Evolutionary conservation across 2,888 invertebrate species (phyloP).

Genomic region (Hypercompe scribonia): DNA sequence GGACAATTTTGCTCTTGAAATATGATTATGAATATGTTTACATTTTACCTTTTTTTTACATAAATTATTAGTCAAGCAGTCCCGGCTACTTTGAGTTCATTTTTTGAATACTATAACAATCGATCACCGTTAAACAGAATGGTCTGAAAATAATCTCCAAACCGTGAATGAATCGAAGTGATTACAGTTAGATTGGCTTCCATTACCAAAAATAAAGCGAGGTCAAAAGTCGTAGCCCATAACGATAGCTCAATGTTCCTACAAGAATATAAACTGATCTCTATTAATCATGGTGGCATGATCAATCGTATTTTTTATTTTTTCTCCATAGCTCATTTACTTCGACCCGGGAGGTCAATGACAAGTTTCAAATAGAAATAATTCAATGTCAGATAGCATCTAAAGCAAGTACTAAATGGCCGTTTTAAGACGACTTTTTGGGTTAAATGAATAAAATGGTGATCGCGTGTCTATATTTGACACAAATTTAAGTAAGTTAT

Average conservation of each 20-base stretch:
- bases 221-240: conserved; percentile 31
- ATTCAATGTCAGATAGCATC: conserved; percentile 34
- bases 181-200: conserved; percentile 15
- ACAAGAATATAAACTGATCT: conserved; percentile 29
- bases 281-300: conserved; percentile 51
- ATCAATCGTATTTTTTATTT: conserved; percentile 47
- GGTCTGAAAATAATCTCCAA: background rate
- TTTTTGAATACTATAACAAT: background rate
- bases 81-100: too few relatives aligned
- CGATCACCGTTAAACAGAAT: background rate
- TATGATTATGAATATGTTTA: background rate
- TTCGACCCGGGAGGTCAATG: conserved; percentile 51
- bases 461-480: conserved; percentile 16
- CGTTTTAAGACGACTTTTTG: conserved; percentile 18
- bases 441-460: conserved; percentile 25
- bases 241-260: conserved; percentile 40
- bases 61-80: background rate
- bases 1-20: background rate
- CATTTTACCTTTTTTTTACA: background rate
- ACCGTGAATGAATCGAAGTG: conserved; percentile 8
- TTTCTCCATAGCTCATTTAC: conserved; percentile 40
- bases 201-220: conserved; percentile 36
- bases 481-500: conserved; percentile 11
- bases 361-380: conserved; percentile 40
- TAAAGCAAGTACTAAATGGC: conserved; percentile 6